Base-by-base conservation (phyloP, 2,888 invertebrate species). In the Ophion obscuratus region DNA sequence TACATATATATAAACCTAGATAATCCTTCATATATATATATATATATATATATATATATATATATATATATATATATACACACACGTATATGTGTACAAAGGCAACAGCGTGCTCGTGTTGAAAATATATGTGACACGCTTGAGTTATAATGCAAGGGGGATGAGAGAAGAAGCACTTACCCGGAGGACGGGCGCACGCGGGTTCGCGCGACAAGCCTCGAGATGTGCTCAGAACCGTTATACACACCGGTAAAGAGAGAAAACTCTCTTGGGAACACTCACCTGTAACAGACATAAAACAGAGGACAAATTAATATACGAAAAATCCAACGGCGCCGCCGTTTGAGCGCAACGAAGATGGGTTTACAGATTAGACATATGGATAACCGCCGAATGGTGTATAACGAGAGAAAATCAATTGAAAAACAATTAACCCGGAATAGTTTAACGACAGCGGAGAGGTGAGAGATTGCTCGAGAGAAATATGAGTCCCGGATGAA, bases 241-340 rank as follows among this genome's bases (percentile, higher is more conserved):
- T 79, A 77, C 61, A 68, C 81, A 62, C 68, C 70, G 64, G 75
- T 80, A 83, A 83, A 81, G 68, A 79, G 71, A 67, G 86, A 77
- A 82, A 85, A 87, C 87, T 84, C 84, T 81, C 84, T 87, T 81
- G 83, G 75, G 81, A 80, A 87, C 79, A 88, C 87, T 88, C 84
- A 88, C 88, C 87, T 88, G 88, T 44, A 88, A 88, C 84, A 88
- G 64, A 86, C 83, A 87, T 82, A 73, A 82, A 80, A 81, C 73
- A 31, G 24, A 78, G 17, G 71, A 83, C 78, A 80, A 86, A 87
- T 86, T 86, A 86, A 80, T 76, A 83, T 73, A 77, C 44, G 77
- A 83, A 85, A 40, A 66, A 57, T 71, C 36, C 10, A 31, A 61
- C 40, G 40, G 1, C 40, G 9, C 40, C 40, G 14, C 36, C 17